phyloP scores from a whole-genome alignment of 2,888 invertebrate genomes.

The Agriopis aurantiaria region DNA sequence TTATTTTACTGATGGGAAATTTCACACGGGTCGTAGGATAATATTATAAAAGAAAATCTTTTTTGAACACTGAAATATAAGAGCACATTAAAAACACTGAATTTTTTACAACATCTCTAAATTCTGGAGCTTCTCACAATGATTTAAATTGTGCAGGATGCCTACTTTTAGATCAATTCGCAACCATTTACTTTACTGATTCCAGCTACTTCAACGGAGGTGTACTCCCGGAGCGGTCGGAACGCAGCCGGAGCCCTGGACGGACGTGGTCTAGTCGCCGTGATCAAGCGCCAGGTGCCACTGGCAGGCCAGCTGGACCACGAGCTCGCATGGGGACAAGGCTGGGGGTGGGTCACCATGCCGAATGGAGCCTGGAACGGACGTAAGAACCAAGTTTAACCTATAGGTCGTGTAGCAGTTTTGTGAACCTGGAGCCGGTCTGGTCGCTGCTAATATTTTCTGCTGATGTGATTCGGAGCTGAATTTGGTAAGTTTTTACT shows the following conservation, averaged over 20 bases:
- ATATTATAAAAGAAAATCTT: too few relatives aligned
- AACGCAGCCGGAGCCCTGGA: slow-evolving; percentile 73
- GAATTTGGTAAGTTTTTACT: slow-evolving; percentile 1
- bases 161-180: too few relatives aligned
- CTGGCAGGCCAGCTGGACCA: slow-evolving; percentile 85
- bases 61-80: too few relatives aligned
- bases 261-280: slow-evolving; percentile 80
- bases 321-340: slow-evolving; percentile 90
- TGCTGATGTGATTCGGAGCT: neutral
- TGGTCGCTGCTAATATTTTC: neutral
- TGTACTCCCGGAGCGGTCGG: slow-evolving; percentile 68
- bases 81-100: too few relatives aligned
- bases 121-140: too few relatives aligned
- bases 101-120: too few relatives aligned
- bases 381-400: slow-evolving; percentile 73
- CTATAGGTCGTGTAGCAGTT: neutral
- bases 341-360: slow-evolving; percentile 91
- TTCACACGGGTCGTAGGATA: too few relatives aligned
- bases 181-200: slow-evolving; percentile 30
- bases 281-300: slow-evolving; percentile 82
- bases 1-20: too few relatives aligned
- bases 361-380: slow-evolving; percentile 89
- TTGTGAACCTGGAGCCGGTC: neutral
- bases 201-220: slow-evolving; percentile 75
- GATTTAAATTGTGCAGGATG: too few relatives aligned